These are phyloP conservation scores for Elachura formosa DNA, from an alignment of 2,113 vertebrate genomes.

Conservation along the genomic window DNA sequence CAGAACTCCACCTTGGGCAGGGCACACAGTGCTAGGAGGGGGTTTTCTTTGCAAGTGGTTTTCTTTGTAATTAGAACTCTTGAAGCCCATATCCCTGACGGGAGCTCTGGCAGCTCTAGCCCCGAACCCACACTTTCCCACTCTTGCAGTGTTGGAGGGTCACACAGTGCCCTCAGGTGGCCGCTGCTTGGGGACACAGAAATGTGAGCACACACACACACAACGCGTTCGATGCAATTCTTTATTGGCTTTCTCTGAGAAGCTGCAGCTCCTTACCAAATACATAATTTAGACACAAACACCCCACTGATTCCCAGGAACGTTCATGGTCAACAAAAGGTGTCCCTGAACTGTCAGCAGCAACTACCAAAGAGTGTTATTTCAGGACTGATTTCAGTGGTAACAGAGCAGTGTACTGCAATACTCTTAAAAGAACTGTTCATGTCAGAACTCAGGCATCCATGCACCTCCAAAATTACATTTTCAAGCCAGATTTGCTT, in stretches of 20 bases:
- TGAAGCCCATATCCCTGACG: background rate
- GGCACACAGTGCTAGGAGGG: background rate
- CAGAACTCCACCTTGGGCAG: background rate
- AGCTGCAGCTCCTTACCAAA: background rate
- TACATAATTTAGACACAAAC: background rate
- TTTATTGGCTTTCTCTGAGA: background rate
- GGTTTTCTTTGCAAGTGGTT: fast-evolving
- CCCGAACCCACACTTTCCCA: background rate
- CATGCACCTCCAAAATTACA: fast-evolving
- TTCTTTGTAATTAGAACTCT: background rate
- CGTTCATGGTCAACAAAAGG: fast-evolving
- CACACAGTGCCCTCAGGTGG: constrained; percentile 6
- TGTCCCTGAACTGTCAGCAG: background rate
- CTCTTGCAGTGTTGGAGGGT: background rate
- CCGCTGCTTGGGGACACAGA: fast-evolving
- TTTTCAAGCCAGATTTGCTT: background rate
- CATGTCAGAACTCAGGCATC: background rate
- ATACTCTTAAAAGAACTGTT: too few relatives aligned
- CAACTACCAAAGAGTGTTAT: background rate
- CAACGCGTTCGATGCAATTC: fast-evolving
- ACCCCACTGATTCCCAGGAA: fast-evolving
- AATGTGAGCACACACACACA: fast-evolving
- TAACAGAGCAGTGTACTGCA: background rate
- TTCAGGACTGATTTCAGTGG: background rate
- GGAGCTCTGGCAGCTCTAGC: background rate